phyloP scores from a whole-genome alignment of 2,797 vertebrate species.

The Lacerta agilis region DNA sequence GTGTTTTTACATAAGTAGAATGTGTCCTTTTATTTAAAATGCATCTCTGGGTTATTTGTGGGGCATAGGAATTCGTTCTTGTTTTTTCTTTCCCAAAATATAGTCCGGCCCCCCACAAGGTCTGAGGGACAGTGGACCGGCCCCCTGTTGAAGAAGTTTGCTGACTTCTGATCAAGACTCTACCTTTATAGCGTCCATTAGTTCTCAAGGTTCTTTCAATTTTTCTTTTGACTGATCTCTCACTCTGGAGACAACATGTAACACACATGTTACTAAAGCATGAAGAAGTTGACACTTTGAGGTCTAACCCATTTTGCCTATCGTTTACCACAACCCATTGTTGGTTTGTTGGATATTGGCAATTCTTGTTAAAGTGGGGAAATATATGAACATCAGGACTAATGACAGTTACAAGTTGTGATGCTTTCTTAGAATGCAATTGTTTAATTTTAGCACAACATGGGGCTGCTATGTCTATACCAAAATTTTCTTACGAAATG shows the following conservation, averaged over 20 bases:
- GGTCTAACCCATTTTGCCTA: neutral
- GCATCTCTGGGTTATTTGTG: too few species aligned
- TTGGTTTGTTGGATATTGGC: neutral
- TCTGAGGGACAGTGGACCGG: too few species aligned
- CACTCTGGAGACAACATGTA: neutral
- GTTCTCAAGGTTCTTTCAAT: neutral
- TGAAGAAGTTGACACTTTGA: neutral
- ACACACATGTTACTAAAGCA: neutral
- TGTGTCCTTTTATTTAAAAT: too few species aligned
- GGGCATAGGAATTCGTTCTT: too few species aligned
- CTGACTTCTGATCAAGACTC: neutral
- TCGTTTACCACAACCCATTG: neutral
- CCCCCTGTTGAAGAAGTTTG: too few species aligned
- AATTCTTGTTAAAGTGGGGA: neutral
- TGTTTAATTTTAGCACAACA: neutral
- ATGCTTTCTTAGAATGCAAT: neutral
- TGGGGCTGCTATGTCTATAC: neutral
- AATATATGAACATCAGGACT: neutral
- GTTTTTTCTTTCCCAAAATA: too few species aligned
- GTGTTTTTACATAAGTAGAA: too few species aligned
- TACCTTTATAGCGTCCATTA: neutral
- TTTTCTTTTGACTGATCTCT: neutral
- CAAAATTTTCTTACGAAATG: neutral
- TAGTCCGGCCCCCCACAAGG: too few species aligned
- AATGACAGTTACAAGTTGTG: neutral